A percentile compares a stretch with the other conserved stretches of the same genome.
Conservation (phyloP, 2,113 vertebrate genomes). For the Forbesichthys agassizii region DNA sequence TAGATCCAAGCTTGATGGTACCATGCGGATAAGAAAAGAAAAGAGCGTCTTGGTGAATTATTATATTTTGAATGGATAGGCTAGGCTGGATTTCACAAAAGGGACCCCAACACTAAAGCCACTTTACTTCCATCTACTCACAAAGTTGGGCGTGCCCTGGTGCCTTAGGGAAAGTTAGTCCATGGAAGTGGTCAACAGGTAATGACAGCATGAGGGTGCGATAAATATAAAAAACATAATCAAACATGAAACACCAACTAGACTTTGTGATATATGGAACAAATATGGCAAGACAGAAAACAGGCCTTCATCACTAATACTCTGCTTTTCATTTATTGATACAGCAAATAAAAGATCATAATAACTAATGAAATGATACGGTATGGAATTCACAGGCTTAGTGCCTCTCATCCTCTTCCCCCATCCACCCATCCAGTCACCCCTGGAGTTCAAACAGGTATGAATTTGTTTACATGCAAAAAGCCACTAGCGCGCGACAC, state of each 20-base stretch:
- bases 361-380: slow-evolving; percentile 52
- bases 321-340: slow-evolving; percentile 47
- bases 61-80: slow-evolving; percentile 38
- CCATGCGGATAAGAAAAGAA: slow-evolving; percentile 68
- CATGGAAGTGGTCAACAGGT: slow-evolving; percentile 31
- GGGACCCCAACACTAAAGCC: slow-evolving; percentile 23
- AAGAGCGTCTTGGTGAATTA: slow-evolving; percentile 49
- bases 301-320: slow-evolving; percentile 22
- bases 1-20: slow-evolving; percentile 39
- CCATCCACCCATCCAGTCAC: slow-evolving; percentile 24
- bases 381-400: slow-evolving; percentile 69
- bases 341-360: slow-evolving; percentile 59
- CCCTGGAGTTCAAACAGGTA: slow-evolving; percentile 66
- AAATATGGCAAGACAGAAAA: slow-evolving; percentile 45
- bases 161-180: slow-evolving; percentile 35
- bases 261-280: slow-evolving; percentile 42
- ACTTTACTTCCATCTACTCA: slow-evolving; percentile 32
- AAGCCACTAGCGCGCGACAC: slow-evolving; percentile 49
- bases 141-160: slow-evolving; percentile 7
- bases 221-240: slow-evolving; percentile 58
- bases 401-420: slow-evolving; percentile 54
- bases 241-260: slow-evolving; percentile 61
- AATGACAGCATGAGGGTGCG: slow-evolving; percentile 25
- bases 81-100: slow-evolving; percentile 48
- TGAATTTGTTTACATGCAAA: slow-evolving; percentile 80